A percentile compares a stretch with the other conserved stretches of the same genome.
Evolutionary conservation across 2,888 invertebrate genomes (phyloP).

Genomic region (Agrypnus murinus): DNA sequence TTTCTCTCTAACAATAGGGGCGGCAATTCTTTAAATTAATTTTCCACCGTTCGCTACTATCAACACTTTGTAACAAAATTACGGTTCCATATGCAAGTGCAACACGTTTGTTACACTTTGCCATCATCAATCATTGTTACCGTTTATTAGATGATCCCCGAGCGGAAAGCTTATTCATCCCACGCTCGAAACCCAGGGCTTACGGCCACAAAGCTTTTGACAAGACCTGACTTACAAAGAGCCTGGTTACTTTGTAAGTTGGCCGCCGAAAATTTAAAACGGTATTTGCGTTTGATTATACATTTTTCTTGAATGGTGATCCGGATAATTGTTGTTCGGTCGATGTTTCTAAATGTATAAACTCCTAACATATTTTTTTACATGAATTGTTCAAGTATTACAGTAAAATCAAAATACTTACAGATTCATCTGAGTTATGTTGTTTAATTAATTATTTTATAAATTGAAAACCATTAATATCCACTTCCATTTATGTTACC

Average conservation of each 20-base stretch:
- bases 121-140: conserved; percentile 44
- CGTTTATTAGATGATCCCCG: conserved; percentile 42
- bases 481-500: no score
- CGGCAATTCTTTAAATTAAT: conserved; percentile 23
- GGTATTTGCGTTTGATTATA: conserved; percentile 17
- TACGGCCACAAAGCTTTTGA: conserved; percentile 33
- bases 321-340: background rate
- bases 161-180: conserved; percentile 38
- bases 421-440: no score
- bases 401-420: no score
- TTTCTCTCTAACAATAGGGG: background rate
- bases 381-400: no score
- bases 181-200: conserved; percentile 32
- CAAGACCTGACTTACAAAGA: conserved; percentile 34
- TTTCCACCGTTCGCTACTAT: background rate
- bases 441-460: no score
- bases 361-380: no score
- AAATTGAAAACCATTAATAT: no score
- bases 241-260: conserved; percentile 23
- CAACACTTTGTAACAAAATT: conserved; percentile 5
- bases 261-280: conserved; percentile 10
- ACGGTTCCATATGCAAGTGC: conserved; percentile 31
- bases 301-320: background rate
- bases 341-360: no score
- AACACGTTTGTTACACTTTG: conserved; percentile 36